Base-by-base conservation (phyloP, 2,113 vertebrate species). In the Proterorhinus semilunaris region DNA sequence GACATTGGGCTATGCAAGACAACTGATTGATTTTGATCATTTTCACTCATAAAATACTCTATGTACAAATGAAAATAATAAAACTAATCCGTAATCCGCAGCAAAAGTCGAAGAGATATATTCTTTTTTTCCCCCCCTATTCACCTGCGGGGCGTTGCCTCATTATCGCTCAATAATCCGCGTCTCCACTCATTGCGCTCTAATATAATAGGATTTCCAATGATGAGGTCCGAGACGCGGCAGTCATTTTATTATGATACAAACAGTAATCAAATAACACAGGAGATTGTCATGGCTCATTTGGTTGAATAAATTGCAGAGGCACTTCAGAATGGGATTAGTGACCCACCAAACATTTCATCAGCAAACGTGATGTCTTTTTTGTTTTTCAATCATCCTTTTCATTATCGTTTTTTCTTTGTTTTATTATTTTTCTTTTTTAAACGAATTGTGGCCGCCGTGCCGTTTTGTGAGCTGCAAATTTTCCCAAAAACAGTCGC, bases 381-480 rank as follows among this genome's bases (percentile, higher is more conserved):
- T 61, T 61, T 61, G 44, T 44, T 61, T 61, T 61, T 42, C 42
- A 61, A 61, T 61, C 42, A 61, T 61, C 58, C 43, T 61, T 61
- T n/a, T 6, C 58, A 61, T 44, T 44, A n/a, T 43, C 43, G 13
- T 59, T 5, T 42, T 5, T 42, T 58, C 7, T 43, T 55, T 8
- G 21, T 17, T 36, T 44, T 61, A 61, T 45, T 61, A 16, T n/a
- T 10, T n/a, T 44, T 8, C 7, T 44, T 15, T n/a, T n/a, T n/a
- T n/a, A n/a, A 16, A 61, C 44, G 27, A 27, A 10, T 27, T 55
- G 17, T 27, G 17, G 27, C 27, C 4, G 27, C 27, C 4, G 27
- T 36, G 4, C 27, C 27, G 3, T 36, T 36, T 36, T 36, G 27
- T 36, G 27, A 36, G 27, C 27, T 3, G 27, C 27, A 5, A 1